Evolutionary conservation across 1,140 invertebrate genomes (phyloP), one percentile per base, ranked within the genome.

Genomic region (Drosophila nikananu): DNA sequence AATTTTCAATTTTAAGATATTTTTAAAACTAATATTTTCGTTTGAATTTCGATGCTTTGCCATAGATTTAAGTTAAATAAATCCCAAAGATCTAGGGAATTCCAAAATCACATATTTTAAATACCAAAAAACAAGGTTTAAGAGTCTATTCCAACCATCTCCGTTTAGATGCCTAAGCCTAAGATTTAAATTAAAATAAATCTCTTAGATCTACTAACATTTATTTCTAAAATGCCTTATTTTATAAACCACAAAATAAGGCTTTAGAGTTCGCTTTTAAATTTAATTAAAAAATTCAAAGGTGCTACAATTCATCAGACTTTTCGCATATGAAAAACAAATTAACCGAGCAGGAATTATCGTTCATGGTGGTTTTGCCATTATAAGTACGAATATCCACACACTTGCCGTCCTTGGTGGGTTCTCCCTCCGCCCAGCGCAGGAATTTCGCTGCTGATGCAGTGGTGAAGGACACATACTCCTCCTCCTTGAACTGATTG

Each of bases 401-500:
- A 37, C 66, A 70, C 9, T 70, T 32, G 19, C 61, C 63, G 21
- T 59, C 51, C 17, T 70, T 51, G 9, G 51, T 72, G 52, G 51
- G 64, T 41, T 72, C 68, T n/a, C 32, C 64, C 1, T 23, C 12
- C 4, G 51, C 51, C 71, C 71, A 74, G 12, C 70, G 52, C 8
- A 74, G 10, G 25, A 62, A 74, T 5, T 25, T 61, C 0, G 71
- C 48, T 23, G 42, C 13, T 5, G 25, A 32, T 13, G 67, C 71
- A 3, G 35, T 74, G 9, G 67, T 74, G 4, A 44, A 30, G 15
- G 71, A 74, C 6, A 74, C 23, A 10, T 44, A 74, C 19, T 73
- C 44, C 4, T 35, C 32, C 15, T 74, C 55, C 37, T 74, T 61
- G 13, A 61, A 74, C 25, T 65, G 66, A 21, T 21, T 59, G 17